Percentiles rank a stretch among this genome's conserved stretches.
Conservation (phyloP, 2,113 vertebrate genomes). For the Ammodytes marinus region DNA sequence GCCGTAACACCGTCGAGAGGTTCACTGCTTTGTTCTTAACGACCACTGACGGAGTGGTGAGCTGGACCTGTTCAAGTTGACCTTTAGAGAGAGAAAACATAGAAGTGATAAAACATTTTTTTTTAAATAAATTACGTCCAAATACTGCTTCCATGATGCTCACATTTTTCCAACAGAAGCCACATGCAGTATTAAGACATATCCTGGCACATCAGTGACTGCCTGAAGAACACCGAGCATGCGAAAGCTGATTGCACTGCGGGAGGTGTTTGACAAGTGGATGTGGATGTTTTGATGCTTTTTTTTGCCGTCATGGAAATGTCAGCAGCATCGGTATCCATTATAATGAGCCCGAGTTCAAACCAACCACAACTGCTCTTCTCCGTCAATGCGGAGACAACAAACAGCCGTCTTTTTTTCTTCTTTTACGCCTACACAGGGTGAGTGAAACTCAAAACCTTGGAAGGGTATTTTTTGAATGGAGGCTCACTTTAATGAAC, state of each 20-base stretch:
- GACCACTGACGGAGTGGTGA: conserved; percentile 91
- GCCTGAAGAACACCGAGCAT: neutral
- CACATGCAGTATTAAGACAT: neutral
- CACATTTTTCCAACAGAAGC: neutral
- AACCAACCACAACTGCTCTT: conserved; percentile 20
- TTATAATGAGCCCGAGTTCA: conserved; percentile 55
- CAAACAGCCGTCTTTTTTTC: neutral
- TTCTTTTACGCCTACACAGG: neutral
- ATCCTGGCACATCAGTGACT: neutral
- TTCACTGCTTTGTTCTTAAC: conserved; percentile 94
- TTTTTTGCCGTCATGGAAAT: conserved; percentile 28
- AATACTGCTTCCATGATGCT: neutral
- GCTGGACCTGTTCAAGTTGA: conserved; percentile 91
- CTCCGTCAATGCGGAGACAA: conserved; percentile 30
- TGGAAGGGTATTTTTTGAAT: conserved; percentile 9
- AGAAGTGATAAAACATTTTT: neutral
- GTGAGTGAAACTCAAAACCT: conserved; percentile 29
- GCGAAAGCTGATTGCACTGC: conserved; percentile 13
- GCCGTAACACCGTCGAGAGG: conserved; percentile 88
- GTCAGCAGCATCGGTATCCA: conserved; percentile 24
- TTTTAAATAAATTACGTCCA: conserved; percentile 6
- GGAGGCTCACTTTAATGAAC: conserved; percentile 42
- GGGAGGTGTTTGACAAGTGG: conserved; percentile 29
- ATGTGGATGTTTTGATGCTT: conserved; percentile 37
- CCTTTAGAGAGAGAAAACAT: conserved; percentile 78